Evolutionary conservation across 2,888 invertebrate species (phyloP).

Genomic region (Protonemura montana): DNA sequence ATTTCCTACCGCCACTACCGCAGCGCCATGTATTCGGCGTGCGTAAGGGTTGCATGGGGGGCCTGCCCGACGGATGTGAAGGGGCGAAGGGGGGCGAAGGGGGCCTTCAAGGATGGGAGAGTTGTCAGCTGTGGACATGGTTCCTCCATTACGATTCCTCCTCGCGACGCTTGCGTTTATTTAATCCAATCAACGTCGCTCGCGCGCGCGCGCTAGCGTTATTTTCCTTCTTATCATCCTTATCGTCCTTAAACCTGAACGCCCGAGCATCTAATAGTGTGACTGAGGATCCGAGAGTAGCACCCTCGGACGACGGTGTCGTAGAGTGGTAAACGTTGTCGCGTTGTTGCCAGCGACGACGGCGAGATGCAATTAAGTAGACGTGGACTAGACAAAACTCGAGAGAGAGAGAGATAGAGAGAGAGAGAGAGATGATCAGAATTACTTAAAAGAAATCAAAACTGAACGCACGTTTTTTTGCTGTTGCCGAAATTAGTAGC

Average conservation of each 20-base stretch:
- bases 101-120: background rate
- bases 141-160: constrained; percentile 38
- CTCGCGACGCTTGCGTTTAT: constrained; percentile 24
- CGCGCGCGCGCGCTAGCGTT: background rate
- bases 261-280: background rate
- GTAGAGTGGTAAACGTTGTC: background rate
- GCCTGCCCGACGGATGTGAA: too few species aligned
- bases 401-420: too few species aligned
- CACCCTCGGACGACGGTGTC: background rate
- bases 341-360: background rate
- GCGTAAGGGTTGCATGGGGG: constrained; percentile 7
- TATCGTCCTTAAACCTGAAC: constrained; percentile 4
- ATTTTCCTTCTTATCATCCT: background rate
- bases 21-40: background rate
- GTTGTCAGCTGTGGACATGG: constrained; percentile 39
- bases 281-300: background rate
- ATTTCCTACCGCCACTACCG: background rate
- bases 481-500: background rate
- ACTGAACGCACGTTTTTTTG: background rate
- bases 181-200: constrained; percentile 45
- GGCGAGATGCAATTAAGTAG: background rate
- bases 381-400: background rate
- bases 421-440: background rate
- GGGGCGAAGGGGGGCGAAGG: background rate
- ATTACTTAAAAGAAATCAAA: background rate